Conservation (phyloP, 2,888 invertebrate genomes). For the Zygothrica quintamaculata region DNA sequence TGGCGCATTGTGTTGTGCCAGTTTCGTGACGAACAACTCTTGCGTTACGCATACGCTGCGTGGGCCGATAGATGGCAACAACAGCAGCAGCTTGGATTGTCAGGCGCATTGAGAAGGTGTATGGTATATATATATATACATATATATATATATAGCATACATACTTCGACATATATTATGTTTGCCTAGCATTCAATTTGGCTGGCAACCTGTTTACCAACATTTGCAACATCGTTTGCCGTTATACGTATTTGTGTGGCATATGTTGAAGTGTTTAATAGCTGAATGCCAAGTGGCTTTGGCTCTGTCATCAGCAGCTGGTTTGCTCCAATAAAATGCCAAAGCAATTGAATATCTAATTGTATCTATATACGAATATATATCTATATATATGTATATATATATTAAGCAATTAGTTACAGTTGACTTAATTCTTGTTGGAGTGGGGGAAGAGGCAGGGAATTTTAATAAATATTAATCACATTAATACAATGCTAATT, state of each 20-base stretch:
- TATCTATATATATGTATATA: conserved; percentile 4
- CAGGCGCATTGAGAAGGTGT: conserved; percentile 18
- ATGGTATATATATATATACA: conserved; percentile 38
- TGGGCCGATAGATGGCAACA: conserved; percentile 39
- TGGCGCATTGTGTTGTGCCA: conserved; percentile 47
- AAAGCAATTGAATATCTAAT: conserved; percentile 37
- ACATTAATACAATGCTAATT: conserved; percentile 67
- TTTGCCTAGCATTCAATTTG: conserved; percentile 67
- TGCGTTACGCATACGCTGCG: conserved; percentile 71
- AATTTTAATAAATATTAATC: conserved; percentile 64
- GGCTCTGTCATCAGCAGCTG: conserved; percentile 43
- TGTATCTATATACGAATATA: conserved; percentile 9
- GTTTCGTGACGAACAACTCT: conserved; percentile 70
- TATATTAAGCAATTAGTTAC: conserved; percentile 62
- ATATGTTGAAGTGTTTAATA: conserved; percentile 74
- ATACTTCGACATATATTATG: conserved; percentile 57
- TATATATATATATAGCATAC: conserved; percentile 42
- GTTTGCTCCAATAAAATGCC: conserved; percentile 11
- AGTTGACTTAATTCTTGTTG: conserved; percentile 41
- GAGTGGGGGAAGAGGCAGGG: no score
- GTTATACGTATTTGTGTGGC: conserved; percentile 33
- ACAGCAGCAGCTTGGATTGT: conserved; percentile 41
- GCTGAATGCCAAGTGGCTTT: conserved; percentile 52
- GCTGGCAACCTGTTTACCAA: conserved; percentile 57
- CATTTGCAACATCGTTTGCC: conserved; percentile 56